These are phyloP conservation scores for Paramacrobiotus metropolitanus DNA, from an alignment of 1,140 invertebrate species.

Conservation along the genomic window DNA sequence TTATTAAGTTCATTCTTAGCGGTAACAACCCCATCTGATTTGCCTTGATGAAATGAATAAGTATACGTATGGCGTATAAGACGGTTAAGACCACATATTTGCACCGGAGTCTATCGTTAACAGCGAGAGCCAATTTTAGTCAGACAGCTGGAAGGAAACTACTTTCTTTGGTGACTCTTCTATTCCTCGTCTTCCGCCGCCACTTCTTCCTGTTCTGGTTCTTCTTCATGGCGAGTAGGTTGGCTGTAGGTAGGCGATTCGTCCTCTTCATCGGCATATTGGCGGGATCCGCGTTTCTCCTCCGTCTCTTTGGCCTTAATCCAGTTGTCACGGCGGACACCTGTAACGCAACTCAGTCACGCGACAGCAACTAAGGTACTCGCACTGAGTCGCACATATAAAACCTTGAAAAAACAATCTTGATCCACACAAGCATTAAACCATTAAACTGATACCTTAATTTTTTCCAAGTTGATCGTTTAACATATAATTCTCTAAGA, in stretches of 20 bases:
- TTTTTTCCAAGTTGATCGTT: no score
- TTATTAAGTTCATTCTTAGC: no score
- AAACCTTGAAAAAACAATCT: no score
- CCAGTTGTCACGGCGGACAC: conserved; percentile 16
- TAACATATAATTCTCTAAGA: no score
- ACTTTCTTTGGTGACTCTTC: background rate
- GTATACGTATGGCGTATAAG: no score
- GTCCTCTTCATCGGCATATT: conserved; percentile 11
- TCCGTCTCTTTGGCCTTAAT: conserved; percentile 17
- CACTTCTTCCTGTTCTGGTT: background rate
- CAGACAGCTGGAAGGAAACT: conserved; percentile 2
- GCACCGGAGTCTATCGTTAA: no score
- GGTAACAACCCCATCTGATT: no score
- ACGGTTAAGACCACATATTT: no score
- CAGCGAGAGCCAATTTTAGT: no score
- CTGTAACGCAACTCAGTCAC: conserved; percentile 16
- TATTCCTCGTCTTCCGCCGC: background rate
- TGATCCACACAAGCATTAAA: no score
- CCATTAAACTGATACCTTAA: no score
- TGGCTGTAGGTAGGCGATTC: background rate
- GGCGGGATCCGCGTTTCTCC: conserved; percentile 11
- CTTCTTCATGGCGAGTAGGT: background rate
- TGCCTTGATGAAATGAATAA: no score
- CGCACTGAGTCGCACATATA: background rate
- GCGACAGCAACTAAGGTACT: background rate